phyloP scores from a whole-genome alignment of 2,797 vertebrate genomes.

The Manis crassicaudata region DNA sequence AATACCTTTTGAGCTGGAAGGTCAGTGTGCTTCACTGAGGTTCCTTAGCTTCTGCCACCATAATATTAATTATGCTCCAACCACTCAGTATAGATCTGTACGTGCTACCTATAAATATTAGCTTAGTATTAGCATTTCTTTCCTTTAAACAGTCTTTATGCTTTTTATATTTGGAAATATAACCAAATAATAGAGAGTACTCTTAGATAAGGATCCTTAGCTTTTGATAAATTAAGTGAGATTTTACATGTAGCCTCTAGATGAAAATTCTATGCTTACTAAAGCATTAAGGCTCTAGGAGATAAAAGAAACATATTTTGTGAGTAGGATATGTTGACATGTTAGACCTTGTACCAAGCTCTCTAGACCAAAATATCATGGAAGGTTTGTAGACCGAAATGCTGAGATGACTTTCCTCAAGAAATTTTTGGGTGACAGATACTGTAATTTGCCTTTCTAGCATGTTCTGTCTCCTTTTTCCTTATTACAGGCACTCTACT shows the following conservation, averaged over 20 bases:
- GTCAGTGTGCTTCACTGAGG: neutral
- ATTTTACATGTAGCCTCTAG: neutral
- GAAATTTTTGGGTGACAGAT: neutral
- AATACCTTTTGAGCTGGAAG: neutral
- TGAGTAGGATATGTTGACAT: neutral
- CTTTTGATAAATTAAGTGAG: constrained; percentile 21
- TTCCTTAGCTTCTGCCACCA: neutral
- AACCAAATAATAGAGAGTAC: constrained; percentile 28
- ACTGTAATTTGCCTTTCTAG: neutral
- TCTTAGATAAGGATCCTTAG: neutral
- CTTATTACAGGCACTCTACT: neutral
- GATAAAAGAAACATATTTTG: neutral
- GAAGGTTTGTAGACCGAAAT: neutral
- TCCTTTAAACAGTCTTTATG: neutral
- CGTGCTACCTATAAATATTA: neutral
- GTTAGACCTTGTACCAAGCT: neutral
- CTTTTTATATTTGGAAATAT: neutral
- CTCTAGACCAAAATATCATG: neutral
- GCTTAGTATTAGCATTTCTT: neutral
- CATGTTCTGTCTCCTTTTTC: neutral
- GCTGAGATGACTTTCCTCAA: neutral
- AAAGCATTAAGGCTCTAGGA: neutral
- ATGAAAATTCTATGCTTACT: neutral
- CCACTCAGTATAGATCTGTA: neutral
- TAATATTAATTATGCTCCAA: neutral